Percentiles rank a stretch among this genome's conserved stretches.
phyloP scores from a whole-genome alignment of 1,140 invertebrate species.

The Zaprionus taronus region DNA sequence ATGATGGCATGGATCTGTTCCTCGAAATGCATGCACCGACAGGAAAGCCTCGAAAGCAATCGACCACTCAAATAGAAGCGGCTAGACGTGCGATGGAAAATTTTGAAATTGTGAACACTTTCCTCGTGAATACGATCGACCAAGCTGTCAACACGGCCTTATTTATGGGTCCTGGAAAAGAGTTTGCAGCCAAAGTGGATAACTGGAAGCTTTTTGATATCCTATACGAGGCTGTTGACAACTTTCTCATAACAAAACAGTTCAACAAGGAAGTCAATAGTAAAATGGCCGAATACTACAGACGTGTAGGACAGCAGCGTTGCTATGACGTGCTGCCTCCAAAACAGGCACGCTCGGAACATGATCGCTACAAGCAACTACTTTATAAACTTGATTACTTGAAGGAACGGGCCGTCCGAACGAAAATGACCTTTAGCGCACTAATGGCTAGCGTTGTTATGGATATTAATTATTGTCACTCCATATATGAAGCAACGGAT shows the following conservation, averaged over 20 bases:
- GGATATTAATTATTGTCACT: slow-evolving; percentile 1
- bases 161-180: slow-evolving; percentile 12
- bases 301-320: slow-evolving; percentile 19
- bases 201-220: slow-evolving; percentile 13
- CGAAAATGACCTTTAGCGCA: neutral
- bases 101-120: slow-evolving; percentile 1
- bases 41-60: neutral
- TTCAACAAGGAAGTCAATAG: slow-evolving; percentile 10
- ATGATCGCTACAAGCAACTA: neutral
- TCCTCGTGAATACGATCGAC: slow-evolving; percentile 16
- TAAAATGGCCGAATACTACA: slow-evolving; percentile 38
- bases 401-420: neutral
- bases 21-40: neutral
- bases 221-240: neutral
- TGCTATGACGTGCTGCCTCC: neutral
- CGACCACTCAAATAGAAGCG: neutral
- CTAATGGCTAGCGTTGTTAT: slow-evolving; percentile 12
- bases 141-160: slow-evolving; percentile 9
- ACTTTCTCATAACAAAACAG: neutral
- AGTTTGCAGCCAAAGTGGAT: slow-evolving; percentile 13
- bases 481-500: neutral
- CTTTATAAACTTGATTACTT: slow-evolving; percentile 16
- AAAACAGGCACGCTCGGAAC: neutral
- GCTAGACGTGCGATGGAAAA: neutral
- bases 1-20: slow-evolving; percentile 4